Conservation (phyloP, 2,113 vertebrate species). For the Balaenoptera acutorostrata region DNA sequence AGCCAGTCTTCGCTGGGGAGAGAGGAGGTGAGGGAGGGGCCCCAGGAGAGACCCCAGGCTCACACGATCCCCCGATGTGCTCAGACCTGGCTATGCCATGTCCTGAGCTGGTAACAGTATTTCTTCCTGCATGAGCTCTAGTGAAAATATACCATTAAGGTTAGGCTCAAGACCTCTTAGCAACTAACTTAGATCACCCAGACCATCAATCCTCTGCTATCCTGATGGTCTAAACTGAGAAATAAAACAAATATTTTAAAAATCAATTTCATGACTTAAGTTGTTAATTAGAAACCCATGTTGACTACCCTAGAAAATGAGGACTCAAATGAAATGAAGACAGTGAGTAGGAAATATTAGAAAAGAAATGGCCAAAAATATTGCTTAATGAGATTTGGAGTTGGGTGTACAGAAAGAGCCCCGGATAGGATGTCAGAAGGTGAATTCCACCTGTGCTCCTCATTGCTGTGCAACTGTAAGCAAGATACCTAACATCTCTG, state of each 20-base stretch:
- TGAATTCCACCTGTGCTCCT: not conserved
- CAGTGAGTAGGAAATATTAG: not conserved
- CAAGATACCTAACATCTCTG: not conserved
- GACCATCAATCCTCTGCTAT: not conserved
- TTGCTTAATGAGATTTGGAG: not conserved
- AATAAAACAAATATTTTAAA: not conserved
- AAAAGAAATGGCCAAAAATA: not conserved
- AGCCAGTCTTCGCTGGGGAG: not conserved
- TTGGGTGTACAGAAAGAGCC: not conserved
- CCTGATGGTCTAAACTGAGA: not conserved
- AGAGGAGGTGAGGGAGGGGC: not conserved
- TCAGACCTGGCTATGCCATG: not conserved
- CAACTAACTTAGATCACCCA: not conserved
- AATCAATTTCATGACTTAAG: not conserved
- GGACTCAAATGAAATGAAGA: not conserved
- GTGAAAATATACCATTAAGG: fast-evolving
- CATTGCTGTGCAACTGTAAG: fast-evolving
- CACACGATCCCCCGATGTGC: not conserved
- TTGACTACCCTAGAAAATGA: not conserved
- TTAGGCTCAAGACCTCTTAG: not conserved
- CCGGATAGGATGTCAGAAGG: not conserved
- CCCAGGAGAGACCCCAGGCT: not conserved
- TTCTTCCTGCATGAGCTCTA: not conserved
- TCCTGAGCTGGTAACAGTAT: not conserved
- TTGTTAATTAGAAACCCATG: slow-evolving; percentile 1